phyloP scores from a whole-genome alignment of 2,888 invertebrate species.

The Andricus quercusramuli region DNA sequence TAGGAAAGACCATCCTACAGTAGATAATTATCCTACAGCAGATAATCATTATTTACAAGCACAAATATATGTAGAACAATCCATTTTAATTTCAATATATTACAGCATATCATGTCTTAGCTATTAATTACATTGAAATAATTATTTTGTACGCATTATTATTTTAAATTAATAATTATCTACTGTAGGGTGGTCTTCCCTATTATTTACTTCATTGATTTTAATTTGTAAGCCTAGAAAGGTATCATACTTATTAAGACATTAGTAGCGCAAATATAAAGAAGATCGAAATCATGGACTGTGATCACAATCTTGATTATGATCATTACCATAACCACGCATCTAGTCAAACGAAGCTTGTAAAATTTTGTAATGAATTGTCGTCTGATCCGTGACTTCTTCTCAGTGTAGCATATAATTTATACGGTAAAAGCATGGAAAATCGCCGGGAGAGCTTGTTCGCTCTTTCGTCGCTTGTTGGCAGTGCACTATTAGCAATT shows the following conservation, averaged over 20 bases:
- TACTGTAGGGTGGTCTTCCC: too few relatives aligned
- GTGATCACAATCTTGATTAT: slow-evolving; percentile 22
- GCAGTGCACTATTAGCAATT: slow-evolving; percentile 41
- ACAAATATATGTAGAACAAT: too few relatives aligned
- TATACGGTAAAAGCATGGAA: slow-evolving; percentile 40
- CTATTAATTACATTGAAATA: too few relatives aligned
- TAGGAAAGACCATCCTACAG: too few relatives aligned
- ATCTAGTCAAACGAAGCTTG: slow-evolving; percentile 32
- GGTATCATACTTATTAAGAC: slow-evolving; percentile 32
- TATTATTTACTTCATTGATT: background rate
- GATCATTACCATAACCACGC: slow-evolving; percentile 38
- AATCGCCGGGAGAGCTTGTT: slow-evolving; percentile 34
- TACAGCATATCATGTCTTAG: too few relatives aligned
- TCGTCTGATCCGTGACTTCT: slow-evolving; percentile 42
- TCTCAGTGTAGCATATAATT: slow-evolving; percentile 41
- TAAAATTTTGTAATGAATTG: slow-evolving; percentile 40
- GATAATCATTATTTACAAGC: too few relatives aligned
- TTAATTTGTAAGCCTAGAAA: background rate
- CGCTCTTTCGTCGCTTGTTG: slow-evolving; percentile 40
- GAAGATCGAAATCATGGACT: slow-evolving; percentile 27
- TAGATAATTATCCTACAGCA: too few relatives aligned
- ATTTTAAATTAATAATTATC: too few relatives aligned
- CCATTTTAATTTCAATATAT: too few relatives aligned
- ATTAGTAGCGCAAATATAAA: slow-evolving; percentile 38
- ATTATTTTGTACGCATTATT: too few relatives aligned